Evolutionary conservation across 1,140 invertebrate species (phyloP).

Genomic region (Harlomillsia oculata): DNA sequence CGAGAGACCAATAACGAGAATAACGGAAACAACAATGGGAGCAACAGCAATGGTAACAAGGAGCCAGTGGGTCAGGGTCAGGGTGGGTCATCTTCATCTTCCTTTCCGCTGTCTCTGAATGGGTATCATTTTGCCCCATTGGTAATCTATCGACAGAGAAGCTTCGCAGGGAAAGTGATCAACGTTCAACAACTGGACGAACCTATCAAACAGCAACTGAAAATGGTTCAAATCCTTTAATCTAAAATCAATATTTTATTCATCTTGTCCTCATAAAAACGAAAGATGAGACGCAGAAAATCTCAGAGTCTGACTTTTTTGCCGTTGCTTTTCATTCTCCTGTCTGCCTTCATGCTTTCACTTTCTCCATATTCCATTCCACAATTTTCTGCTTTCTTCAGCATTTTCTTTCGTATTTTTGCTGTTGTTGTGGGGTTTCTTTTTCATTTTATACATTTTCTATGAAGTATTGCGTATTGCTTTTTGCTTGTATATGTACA

Average conservation of each 20-base stretch:
- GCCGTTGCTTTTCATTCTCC: too few relatives aligned
- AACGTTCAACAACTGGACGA: constrained; percentile 79
- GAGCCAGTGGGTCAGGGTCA: constrained; percentile 13
- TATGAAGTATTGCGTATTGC: too few relatives aligned
- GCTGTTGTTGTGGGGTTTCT: too few relatives aligned
- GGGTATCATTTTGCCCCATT: constrained; percentile 78
- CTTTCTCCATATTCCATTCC: too few relatives aligned
- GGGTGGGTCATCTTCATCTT: constrained; percentile 17
- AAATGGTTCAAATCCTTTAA: constrained; percentile 58
- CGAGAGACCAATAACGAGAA: background rate
- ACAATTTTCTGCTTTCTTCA: too few relatives aligned
- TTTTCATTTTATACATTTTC: too few relatives aligned
- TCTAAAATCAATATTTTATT: background rate
- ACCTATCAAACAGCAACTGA: constrained; percentile 86
- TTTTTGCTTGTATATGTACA: too few relatives aligned
- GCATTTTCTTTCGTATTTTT: too few relatives aligned
- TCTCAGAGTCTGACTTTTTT: too few relatives aligned
- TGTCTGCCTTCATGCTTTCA: too few relatives aligned
- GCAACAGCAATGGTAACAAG: constrained; percentile 11
- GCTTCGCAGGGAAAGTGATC: constrained; percentile 76
- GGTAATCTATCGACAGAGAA: constrained; percentile 75
- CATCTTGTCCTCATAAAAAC: background rate
- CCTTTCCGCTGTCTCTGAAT: constrained; percentile 31
- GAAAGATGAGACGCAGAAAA: background rate
- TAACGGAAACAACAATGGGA: background rate